phyloP scores from a whole-genome alignment of 2,888 invertebrate genomes.

The Phortica magna region DNA sequence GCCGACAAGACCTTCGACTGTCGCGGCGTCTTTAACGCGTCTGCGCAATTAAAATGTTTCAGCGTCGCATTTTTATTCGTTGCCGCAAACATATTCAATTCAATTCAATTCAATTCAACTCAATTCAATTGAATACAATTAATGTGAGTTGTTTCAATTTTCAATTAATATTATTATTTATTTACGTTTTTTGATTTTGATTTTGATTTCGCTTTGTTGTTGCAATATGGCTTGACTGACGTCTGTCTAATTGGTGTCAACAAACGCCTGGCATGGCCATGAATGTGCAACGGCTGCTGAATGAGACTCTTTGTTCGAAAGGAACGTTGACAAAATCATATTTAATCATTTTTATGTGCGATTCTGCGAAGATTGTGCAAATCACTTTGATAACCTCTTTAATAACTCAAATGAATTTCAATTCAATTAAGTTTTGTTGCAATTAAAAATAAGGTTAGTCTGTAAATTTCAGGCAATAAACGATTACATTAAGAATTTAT shows the following conservation, averaged over 20 bases:
- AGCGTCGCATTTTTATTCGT: slow-evolving; percentile 46
- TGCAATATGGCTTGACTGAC: neutral
- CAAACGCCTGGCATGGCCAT: slow-evolving; percentile 15
- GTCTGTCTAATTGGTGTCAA: slow-evolving; percentile 42
- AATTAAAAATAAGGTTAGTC: no score
- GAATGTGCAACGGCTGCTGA: neutral
- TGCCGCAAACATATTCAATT: neutral
- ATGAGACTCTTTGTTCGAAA: slow-evolving; percentile 8
- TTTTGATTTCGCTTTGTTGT: no score
- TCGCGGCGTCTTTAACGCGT: slow-evolving; percentile 35
- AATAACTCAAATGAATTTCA: no score
- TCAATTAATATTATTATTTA: neutral
- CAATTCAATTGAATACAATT: slow-evolving; percentile 27
- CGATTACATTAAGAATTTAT: no score
- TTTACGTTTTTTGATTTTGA: neutral
- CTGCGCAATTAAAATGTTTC: slow-evolving; percentile 66
- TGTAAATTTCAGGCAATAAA: no score
- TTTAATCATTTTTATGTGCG: neutral
- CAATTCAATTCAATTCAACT: slow-evolving; percentile 7
- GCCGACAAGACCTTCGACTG: neutral
- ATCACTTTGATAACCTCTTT: slow-evolving; percentile 13
- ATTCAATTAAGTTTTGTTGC: no score
- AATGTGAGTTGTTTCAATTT: slow-evolving; percentile 28
- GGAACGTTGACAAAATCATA: neutral
- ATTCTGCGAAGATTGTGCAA: neutral